Evolutionary conservation across 2,888 invertebrate species (phyloP), one percentile per base, ranked within the genome.

Genomic region (Caenorhabditis sp.): DNA sequence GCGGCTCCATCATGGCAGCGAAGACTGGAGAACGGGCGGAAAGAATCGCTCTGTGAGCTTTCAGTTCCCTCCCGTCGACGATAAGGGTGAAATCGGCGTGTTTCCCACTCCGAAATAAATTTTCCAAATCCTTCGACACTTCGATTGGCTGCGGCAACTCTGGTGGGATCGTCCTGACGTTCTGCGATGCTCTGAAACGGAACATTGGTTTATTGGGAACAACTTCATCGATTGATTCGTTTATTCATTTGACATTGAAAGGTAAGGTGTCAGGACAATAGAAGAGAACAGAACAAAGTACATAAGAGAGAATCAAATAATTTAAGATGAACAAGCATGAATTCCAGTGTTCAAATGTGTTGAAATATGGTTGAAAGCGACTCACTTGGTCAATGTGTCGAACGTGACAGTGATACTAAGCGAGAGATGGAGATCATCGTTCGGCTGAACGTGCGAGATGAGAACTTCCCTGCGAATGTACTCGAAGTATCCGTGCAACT

Each of bases 401-500:
- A 87, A 87, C 7, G 86, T 86, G 35, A 88, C 82, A 9, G 84
- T 85, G 35, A 89, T 83, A n/a, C 72, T 83, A 41, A 88, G 72
- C 20, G 81, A 78, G 22, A 89, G 78, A 41, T 85, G 83, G 5
- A 89, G 80, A 41, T 89, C 89, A 58, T 89, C 89, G 20, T 70
- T 56, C 9, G 83, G 83, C 46, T 76, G 73, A 20, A 84, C 62
- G 56, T 84, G 84, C 11, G 66, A 70, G 5, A 88, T 68, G 13
- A 89, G 79, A 22, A 85, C 68, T 58, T 89, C 89, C n/a, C 89
- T 78, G 26, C 89, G 79, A 45, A 89, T 88, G 71, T 89, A 89
- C 72, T 89, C 89, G 45, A 88, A 88, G 61, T 88, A 88, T 9
- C 88, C 88, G 61, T 88, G 88, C 24, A 88, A 76, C 86, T 86